Conservation (phyloP, 2,113 vertebrate species). For the Anarrhichthys ocellatus region DNA sequence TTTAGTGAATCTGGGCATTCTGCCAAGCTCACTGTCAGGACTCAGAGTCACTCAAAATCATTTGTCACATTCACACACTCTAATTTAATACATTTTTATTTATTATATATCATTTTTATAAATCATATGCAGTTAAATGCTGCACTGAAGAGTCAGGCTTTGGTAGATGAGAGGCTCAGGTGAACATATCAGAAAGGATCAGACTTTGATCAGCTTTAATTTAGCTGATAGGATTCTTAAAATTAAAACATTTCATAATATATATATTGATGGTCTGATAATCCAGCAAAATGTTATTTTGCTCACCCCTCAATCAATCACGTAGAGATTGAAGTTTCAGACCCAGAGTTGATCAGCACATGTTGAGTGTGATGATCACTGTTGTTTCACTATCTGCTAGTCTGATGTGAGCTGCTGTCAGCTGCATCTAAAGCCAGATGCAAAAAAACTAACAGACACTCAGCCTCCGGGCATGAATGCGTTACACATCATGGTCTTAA, state of each 20-base stretch:
- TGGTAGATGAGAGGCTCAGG: background rate
- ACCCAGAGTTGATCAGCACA: background rate
- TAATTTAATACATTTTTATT: background rate
- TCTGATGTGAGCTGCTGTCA: background rate
- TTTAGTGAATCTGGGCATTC: background rate
- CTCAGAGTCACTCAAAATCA: no score
- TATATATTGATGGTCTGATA: background rate
- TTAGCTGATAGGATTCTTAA: background rate
- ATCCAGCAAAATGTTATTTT: no score
- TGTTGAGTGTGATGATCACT: background rate
- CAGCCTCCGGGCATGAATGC: background rate
- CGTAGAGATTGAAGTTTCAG: background rate
- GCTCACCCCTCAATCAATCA: background rate
- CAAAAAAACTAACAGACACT: background rate
- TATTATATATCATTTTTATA: background rate
- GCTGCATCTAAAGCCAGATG: background rate
- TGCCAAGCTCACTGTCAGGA: background rate
- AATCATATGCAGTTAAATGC: background rate
- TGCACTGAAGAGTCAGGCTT: background rate
- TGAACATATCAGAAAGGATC: background rate
- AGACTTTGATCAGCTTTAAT: background rate
- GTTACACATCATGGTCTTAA: background rate
- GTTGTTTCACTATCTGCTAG: background rate
- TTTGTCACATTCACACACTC: background rate
- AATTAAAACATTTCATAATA: background rate